Percentiles rank a stretch among this genome's conserved stretches.
Conservation (phyloP, 2,797 vertebrate species). For the Bryconaethiops microstoma region DNA sequence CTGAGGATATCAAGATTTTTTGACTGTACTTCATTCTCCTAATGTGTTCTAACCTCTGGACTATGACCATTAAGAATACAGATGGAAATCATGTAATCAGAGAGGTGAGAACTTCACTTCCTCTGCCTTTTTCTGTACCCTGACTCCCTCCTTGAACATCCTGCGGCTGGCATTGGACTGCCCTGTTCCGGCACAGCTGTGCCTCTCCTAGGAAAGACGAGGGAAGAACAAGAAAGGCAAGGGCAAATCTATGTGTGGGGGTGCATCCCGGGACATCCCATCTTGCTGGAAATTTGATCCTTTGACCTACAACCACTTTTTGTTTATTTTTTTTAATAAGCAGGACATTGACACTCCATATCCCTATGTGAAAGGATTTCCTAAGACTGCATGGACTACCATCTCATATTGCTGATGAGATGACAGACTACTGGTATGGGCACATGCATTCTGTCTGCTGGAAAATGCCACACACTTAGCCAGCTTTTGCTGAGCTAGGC, state of each 20-base stretch:
- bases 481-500: slow-evolving; percentile 44
- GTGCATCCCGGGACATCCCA: background rate
- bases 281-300: background rate
- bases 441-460: slow-evolving; percentile 32
- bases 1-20: slow-evolving; percentile 37
- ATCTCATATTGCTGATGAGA: slow-evolving; percentile 49
- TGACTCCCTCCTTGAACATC: background rate
- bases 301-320: background rate
- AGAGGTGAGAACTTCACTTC: slow-evolving; percentile 46
- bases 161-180: slow-evolving; percentile 31
- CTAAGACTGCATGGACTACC: background rate
- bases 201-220: slow-evolving; percentile 4
- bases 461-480: slow-evolving; percentile 36
- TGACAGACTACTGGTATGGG: slow-evolving; percentile 46
- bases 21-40: background rate
- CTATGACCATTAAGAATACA: slow-evolving; percentile 22
- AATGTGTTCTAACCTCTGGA: background rate
- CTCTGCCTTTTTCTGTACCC: slow-evolving; percentile 27
- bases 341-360: slow-evolving; percentile 1
- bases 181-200: slow-evolving; percentile 35
- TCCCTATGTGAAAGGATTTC: slow-evolving; percentile 24
- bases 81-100: slow-evolving; percentile 37
- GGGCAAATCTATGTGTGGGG: background rate
- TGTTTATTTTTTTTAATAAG: background rate
- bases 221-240: slow-evolving; percentile 15